Percentiles rank a stretch among this genome's conserved stretches.
These are phyloP conservation scores for Actinia equina DNA, from an alignment of 64 coral and sea anemone species.

Conservation along the genomic window DNA sequence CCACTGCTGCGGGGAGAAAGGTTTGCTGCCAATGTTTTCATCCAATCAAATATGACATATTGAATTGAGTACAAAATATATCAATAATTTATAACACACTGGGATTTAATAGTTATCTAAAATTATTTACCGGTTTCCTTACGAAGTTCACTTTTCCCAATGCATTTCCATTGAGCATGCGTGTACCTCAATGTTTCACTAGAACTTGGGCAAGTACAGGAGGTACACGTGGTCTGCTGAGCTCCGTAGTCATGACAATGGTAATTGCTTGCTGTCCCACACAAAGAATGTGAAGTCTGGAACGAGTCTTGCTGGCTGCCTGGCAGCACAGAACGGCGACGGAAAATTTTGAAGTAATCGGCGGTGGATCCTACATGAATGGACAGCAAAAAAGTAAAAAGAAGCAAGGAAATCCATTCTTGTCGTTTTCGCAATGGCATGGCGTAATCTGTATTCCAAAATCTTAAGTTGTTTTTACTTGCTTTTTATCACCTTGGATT, in stretches of 20 bases:
- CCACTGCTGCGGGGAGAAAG: too few relatives aligned
- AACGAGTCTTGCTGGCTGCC: neutral
- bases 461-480: too few relatives aligned
- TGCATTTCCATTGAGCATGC: neutral
- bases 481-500: too few relatives aligned
- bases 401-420: neutral
- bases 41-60: too few relatives aligned
- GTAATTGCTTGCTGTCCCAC: neutral
- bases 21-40: too few relatives aligned
- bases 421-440: neutral
- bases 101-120: too few relatives aligned
- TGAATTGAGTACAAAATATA: too few relatives aligned
- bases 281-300: neutral
- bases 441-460: neutral
- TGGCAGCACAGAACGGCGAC: neutral
- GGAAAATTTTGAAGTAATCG: slow-evolving; percentile 2
- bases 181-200: neutral
- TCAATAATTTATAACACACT: too few relatives aligned
- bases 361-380: neutral
- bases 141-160: slow-evolving; percentile 1
- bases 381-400: neutral
- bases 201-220: neutral
- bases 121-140: neutral
- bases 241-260: slow-evolving; percentile 10
- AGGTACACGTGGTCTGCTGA: neutral